Conservation (phyloP, 2,797 vertebrate genomes). For the Poeciliopsis presidionis region DNA sequence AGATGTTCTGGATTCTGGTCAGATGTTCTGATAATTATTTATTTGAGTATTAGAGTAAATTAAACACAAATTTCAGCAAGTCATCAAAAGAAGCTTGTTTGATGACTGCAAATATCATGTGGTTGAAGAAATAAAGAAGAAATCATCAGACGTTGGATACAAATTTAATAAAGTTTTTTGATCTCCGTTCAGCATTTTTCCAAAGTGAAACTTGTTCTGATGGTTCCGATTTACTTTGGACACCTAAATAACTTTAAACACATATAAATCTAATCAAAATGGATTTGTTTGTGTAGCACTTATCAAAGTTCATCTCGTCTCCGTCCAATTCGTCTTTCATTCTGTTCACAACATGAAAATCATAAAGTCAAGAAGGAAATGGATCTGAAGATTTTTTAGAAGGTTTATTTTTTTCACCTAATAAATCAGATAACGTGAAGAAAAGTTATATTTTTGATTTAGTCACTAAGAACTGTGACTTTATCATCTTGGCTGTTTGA, state of each 20-base stretch:
- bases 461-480: not conserved
- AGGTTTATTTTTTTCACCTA: not conserved
- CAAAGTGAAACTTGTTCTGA: not conserved
- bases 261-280: too few species aligned
- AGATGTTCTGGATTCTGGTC: not conserved
- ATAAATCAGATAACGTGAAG: not conserved
- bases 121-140: not conserved
- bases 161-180: not conserved
- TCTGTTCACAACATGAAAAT: not conserved
- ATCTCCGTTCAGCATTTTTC: not conserved
- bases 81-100: not conserved
- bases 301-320: too few species aligned
- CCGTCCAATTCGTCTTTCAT: not conserved
- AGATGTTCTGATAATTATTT: not conserved
- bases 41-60: not conserved
- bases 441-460: not conserved
- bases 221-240: not conserved
- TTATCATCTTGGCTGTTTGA: not conserved
- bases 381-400: not conserved
- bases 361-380: not conserved
- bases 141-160: not conserved
- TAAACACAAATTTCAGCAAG: not conserved
- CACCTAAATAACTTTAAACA: not conserved
- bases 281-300: too few species aligned
- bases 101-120: not conserved